These are phyloP conservation scores for Drosophila algonquin DNA, from an alignment of 2,888 invertebrate species.

Conservation along the genomic window DNA sequence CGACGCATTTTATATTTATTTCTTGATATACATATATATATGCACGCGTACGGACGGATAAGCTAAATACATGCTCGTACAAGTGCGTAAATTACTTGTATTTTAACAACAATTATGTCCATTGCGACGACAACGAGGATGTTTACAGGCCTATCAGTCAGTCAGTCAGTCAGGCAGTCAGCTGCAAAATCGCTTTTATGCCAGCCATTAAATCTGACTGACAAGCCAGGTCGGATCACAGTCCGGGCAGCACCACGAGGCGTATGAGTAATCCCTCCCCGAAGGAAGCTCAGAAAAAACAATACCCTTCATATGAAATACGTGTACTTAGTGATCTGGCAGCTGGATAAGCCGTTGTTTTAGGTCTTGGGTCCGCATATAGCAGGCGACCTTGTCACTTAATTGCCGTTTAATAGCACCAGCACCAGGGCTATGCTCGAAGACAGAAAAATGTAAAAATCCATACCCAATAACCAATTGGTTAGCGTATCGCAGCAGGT, in stretches of 20 bases:
- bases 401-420: conserved; percentile 48
- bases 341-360: conserved; percentile 39
- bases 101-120: conserved; percentile 47
- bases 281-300: conserved; percentile 35
- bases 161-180: conserved; percentile 51
- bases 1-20: conserved; percentile 36
- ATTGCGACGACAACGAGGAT: conserved; percentile 57
- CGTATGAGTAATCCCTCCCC: conserved; percentile 35
- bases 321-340: conserved; percentile 31
- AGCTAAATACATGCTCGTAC: conserved; percentile 17
- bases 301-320: conserved; percentile 28
- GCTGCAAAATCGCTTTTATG: conserved; percentile 48
- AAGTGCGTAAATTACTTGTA: conserved; percentile 36
- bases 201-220: conserved; percentile 38
- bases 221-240: conserved; percentile 1
- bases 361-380: conserved; percentile 26
- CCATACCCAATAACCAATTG: conserved; percentile 14
- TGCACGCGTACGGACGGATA: background rate
- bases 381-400: conserved; percentile 48
- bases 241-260: conserved; percentile 25
- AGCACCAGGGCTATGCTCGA: conserved; percentile 15
- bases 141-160: conserved; percentile 60
- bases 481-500: conserved; percentile 3
- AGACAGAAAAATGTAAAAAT: conserved; percentile 28
- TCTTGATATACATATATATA: conserved; percentile 22